phyloP scores from a whole-genome alignment of 2,888 invertebrate species.

The Isoperla grammatica region DNA sequence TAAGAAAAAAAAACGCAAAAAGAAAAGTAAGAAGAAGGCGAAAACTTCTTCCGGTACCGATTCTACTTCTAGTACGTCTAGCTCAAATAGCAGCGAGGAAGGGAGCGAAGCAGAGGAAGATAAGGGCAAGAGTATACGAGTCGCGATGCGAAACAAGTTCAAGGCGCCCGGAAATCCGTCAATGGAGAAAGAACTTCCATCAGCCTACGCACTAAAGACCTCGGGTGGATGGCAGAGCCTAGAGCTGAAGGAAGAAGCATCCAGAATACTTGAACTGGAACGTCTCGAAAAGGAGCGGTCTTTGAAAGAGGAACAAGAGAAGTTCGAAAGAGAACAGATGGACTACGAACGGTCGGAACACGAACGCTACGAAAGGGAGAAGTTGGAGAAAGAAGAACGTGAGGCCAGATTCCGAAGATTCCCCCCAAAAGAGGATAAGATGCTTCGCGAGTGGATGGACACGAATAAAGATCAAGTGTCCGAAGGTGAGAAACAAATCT shows the following conservation, averaged over 20 bases:
- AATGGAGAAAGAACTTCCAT: background rate
- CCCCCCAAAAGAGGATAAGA: slow-evolving; percentile 33
- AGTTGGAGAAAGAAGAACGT: slow-evolving; percentile 12
- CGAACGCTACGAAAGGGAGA: slow-evolving; percentile 25
- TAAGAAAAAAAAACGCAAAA: slow-evolving; percentile 44
- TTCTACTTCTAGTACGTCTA: slow-evolving; percentile 16
- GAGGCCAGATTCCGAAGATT: slow-evolving; percentile 9
- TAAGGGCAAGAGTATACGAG: slow-evolving; percentile 56
- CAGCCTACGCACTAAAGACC: background rate
- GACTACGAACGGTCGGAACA: slow-evolving; percentile 16
- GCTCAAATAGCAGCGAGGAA: slow-evolving; percentile 42
- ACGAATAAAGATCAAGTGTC: slow-evolving; percentile 43
- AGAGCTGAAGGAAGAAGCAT: background rate
- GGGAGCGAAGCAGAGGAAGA: slow-evolving; percentile 46
- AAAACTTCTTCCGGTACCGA: slow-evolving; percentile 18
- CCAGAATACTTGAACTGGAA: background rate
- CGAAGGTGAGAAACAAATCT: slow-evolving; percentile 46
- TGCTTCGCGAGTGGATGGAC: slow-evolving; percentile 49
- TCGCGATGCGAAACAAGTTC: slow-evolving; percentile 57
- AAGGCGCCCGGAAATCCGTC: slow-evolving; percentile 41
- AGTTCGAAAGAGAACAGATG: slow-evolving; percentile 30
- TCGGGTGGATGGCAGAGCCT: background rate
- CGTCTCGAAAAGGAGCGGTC: background rate
- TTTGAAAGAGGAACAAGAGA: slow-evolving; percentile 21
- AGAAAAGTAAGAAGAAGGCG: slow-evolving; percentile 39